These are phyloP conservation scores for Sebastes iracundus DNA, from an alignment of 2,797 vertebrate species.

Conservation along the genomic window DNA sequence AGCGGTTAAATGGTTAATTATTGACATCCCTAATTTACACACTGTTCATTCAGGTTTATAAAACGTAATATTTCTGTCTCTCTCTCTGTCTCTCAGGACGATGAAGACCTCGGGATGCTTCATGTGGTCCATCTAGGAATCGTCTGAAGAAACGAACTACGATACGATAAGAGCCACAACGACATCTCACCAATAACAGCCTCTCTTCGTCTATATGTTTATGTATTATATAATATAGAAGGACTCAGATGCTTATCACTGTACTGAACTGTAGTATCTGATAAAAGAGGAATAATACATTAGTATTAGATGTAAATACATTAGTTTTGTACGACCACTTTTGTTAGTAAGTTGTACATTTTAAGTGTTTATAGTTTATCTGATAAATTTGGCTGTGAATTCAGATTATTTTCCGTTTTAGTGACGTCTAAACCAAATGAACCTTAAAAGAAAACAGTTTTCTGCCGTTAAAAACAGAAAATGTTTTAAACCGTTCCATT, in stretches of 20 bases:
- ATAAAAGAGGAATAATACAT: not conserved
- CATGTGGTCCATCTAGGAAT: constrained; percentile 89
- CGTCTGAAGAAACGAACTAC: constrained; percentile 75
- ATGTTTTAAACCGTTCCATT: constrained; percentile 60
- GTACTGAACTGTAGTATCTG: not conserved
- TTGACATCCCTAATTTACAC: no score
- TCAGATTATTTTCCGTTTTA: constrained; percentile 29
- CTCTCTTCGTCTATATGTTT: not conserved
- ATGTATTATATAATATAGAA: not conserved
- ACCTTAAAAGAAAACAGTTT: constrained; percentile 27
- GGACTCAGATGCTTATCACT: not conserved
- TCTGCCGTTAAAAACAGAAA: constrained; percentile 44
- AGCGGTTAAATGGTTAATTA: no score
- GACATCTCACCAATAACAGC: not conserved
- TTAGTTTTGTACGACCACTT: not conserved
- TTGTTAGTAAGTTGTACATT: not conserved
- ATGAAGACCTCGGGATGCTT: constrained; percentile 71
- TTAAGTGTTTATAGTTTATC: not conserved
- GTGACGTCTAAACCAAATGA: constrained; percentile 24
- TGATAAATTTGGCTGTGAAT: constrained; percentile 8
- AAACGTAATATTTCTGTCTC: constrained; percentile 11
- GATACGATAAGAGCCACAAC: not conserved
- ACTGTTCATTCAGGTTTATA: not conserved
- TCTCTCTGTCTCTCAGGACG: constrained; percentile 72
- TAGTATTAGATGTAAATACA: not conserved